These are phyloP conservation scores for Epicampocera succincta DNA, from an alignment of 2,888 invertebrate species.

Conservation along the genomic window DNA sequence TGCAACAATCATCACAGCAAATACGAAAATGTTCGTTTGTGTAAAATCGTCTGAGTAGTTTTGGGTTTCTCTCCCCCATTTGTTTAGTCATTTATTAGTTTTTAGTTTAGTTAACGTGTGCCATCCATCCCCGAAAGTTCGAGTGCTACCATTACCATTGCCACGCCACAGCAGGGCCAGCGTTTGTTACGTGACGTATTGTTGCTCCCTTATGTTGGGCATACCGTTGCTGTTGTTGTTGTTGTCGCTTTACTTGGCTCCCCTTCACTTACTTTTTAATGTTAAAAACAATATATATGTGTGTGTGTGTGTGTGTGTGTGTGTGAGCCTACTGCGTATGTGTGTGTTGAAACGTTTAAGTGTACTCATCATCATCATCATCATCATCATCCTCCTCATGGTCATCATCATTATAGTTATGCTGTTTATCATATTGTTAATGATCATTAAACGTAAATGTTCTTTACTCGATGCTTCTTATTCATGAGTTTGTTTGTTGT, in stretches of 20 bases:
- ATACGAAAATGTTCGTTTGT: neutral
- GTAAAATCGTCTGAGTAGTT: constrained; percentile 38
- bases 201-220: constrained; percentile 14
- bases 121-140: constrained; percentile 58
- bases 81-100: constrained; percentile 50
- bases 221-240: neutral
- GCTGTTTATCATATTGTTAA: constrained; percentile 39
- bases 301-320: neutral
- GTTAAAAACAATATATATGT: neutral
- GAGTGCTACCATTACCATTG: constrained; percentile 16
- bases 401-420: constrained; percentile 21
- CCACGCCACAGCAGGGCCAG: constrained; percentile 7
- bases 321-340: neutral
- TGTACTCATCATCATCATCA: constrained; percentile 26
- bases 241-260: constrained; percentile 7
- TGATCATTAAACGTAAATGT: constrained; percentile 55
- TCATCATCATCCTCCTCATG: constrained; percentile 16
- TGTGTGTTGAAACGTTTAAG: constrained; percentile 9
- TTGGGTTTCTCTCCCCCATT: constrained; percentile 29
- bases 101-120: constrained; percentile 57
- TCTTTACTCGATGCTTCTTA: constrained; percentile 31
- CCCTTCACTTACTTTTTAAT: constrained; percentile 33
- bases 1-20: constrained; percentile 25
- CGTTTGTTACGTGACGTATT: constrained; percentile 40
- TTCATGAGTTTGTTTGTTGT: constrained; percentile 38